phyloP scores from a whole-genome alignment of 1,140 invertebrate genomes.

The Ostrea denselamellosa region DNA sequence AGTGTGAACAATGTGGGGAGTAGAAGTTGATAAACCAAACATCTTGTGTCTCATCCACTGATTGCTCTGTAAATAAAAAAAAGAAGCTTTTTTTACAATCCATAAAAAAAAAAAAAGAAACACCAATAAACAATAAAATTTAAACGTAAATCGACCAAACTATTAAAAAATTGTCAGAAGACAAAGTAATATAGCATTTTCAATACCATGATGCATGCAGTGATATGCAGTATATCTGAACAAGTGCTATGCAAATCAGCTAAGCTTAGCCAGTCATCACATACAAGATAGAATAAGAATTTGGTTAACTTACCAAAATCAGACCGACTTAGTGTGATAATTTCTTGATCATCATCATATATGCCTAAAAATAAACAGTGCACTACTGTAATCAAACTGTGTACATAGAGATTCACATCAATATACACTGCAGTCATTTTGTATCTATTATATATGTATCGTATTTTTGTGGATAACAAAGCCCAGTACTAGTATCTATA shows the following conservation, averaged over 20 bases:
- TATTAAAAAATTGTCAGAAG: neutral
- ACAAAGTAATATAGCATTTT: neutral
- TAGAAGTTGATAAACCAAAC: conserved; percentile 93
- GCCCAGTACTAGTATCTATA: too few species aligned
- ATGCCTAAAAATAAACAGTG: conserved; percentile 80
- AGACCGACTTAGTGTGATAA: conserved; percentile 86
- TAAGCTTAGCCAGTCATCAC: neutral
- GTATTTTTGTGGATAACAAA: too few species aligned
- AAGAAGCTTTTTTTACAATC: neutral
- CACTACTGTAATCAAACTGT: neutral
- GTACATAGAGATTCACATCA: too few species aligned
- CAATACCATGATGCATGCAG: neutral
- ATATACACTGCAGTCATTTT: too few species aligned
- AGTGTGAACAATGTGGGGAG: conserved; percentile 91
- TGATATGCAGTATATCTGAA: neutral
- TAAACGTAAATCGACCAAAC: neutral
- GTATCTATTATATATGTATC: too few species aligned
- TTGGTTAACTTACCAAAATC: conserved; percentile 86
- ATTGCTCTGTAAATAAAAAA: conserved; percentile 79
- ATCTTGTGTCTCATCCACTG: conserved; percentile 83
- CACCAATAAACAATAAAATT: neutral
- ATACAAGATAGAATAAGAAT: neutral
- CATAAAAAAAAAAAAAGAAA: neutral
- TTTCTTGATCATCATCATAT: conserved; percentile 91
- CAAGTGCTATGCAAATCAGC: too few species aligned